These are phyloP conservation scores for Melipona bicolor DNA, from an alignment of 2,888 invertebrate species.

Conservation along the genomic window DNA sequence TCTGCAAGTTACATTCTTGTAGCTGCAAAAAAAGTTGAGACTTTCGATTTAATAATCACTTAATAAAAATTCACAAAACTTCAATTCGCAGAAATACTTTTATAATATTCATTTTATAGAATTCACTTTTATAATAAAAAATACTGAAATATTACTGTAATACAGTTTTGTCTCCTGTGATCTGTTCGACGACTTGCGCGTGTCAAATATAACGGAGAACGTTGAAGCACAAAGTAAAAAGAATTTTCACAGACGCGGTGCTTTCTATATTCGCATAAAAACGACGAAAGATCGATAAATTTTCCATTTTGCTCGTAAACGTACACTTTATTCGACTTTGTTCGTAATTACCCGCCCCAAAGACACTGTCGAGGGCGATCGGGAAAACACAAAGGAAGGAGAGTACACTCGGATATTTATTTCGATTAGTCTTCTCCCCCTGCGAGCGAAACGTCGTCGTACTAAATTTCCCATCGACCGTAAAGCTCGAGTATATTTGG, in stretches of 20 bases:
- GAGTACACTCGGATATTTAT: neutral
- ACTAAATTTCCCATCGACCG: constrained; percentile 1
- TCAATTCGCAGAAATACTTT: no score
- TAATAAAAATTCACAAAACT: no score
- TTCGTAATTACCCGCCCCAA: neutral
- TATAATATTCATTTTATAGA: no score
- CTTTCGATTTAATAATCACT: no score
- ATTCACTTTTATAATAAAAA: neutral
- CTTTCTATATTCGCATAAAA: neutral
- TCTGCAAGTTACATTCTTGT: no score
- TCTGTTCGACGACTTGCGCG: neutral
- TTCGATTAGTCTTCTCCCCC: neutral
- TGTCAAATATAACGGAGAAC: neutral
- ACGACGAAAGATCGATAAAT: neutral
- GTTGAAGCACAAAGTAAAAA: neutral
- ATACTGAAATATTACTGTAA: neutral
- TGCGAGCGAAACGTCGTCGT: neutral
- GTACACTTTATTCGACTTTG: neutral
- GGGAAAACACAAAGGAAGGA: neutral
- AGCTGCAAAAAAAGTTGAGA: no score
- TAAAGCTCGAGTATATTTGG: neutral
- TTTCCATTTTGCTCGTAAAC: neutral
- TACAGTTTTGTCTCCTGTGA: neutral
- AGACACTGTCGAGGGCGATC: neutral
- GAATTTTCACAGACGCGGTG: neutral